These are phyloP conservation scores for Atta texana DNA, from an alignment of 1,140 invertebrate species.

Conservation along the genomic window DNA sequence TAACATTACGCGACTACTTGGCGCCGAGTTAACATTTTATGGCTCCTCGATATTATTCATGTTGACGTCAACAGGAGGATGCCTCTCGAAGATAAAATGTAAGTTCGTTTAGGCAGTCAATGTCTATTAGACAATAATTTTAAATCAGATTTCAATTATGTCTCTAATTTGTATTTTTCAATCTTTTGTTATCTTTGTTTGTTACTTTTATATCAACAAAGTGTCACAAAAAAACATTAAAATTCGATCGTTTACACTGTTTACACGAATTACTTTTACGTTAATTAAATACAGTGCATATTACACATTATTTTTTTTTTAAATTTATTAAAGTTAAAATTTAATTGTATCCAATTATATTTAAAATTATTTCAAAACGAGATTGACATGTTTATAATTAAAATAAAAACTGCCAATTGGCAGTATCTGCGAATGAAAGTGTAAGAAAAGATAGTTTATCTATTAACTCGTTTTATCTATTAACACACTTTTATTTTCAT, in stretches of 20 bases:
- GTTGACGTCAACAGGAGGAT: slow-evolving; percentile 66
- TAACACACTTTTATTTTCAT: not conserved
- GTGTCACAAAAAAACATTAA: not conserved
- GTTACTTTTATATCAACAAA: slow-evolving; percentile 22
- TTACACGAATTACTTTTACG: not conserved
- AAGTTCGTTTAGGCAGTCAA: slow-evolving; percentile 74
- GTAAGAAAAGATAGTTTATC: not conserved
- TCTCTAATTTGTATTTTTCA: slow-evolving; percentile 19
- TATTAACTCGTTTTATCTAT: not conserved
- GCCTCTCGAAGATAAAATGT: slow-evolving; percentile 67
- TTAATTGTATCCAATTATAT: slow-evolving; percentile 24
- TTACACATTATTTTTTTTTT: not conserved
- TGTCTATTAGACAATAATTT: slow-evolving; percentile 69
- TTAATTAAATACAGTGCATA: slow-evolving; percentile 20
- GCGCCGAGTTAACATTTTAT: slow-evolving; percentile 77
- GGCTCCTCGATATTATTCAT: slow-evolving; percentile 52
- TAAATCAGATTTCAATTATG: slow-evolving; percentile 65
- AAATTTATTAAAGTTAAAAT: not conserved
- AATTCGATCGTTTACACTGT: slow-evolving; percentile 25
- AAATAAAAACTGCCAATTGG: too few species aligned
- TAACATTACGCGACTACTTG: slow-evolving; percentile 65
- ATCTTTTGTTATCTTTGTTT: too few species aligned
- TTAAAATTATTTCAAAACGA: not conserved
- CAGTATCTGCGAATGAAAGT: not conserved
- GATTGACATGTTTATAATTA: not conserved